Evolutionary conservation across 2,888 invertebrate species (phyloP), one percentile per base, ranked within the genome.

Genomic region (Nephrotoma appendiculata): DNA sequence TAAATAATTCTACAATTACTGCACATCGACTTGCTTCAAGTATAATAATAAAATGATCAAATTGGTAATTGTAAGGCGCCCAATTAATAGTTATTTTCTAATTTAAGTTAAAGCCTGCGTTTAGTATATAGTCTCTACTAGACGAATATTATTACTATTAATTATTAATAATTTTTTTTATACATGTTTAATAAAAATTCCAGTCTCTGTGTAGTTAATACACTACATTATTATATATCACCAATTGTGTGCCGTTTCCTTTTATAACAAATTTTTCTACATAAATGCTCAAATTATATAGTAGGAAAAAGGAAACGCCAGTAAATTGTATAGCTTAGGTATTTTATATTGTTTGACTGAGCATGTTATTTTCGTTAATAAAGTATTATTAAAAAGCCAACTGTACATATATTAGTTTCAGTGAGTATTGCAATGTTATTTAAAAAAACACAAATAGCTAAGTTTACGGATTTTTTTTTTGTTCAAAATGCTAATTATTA

Each of bases 401-500:
- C 52, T 57, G 15, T 57, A 57, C n/a, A n/a, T 57, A 57, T 57
- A 11, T 15, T 15, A 57, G 52, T n/a, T 57, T 57, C 7, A 48
- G 48, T 15, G n/a, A 57, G n/a, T 57, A 57, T 15, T 57, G 52
- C 52, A 57, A 57, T 57, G 15, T 57, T 31, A 57, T 15, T 15
- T 57, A 48, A 48, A 48, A 45, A 7, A 83, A 83, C 83, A 83
- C 83, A 83, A 83, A 31, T 83, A 41, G 31, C 41, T 83, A 83
- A 12, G 41, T 84, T 45, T 45, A 42, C 43, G 44, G 31, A 31
- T 44, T 86, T 45, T 48, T 19, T 86, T 86, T 48, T 5, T 86
- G 15, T 86, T 57, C 7, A 45, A 84, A 48, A 71, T 48, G 19
- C 83, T 45, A 84, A 87, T 88, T 91, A 91, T 94, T 94, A 94